phyloP scores from a whole-genome alignment of 2,888 invertebrate genomes.

The Drosophila histrio region DNA sequence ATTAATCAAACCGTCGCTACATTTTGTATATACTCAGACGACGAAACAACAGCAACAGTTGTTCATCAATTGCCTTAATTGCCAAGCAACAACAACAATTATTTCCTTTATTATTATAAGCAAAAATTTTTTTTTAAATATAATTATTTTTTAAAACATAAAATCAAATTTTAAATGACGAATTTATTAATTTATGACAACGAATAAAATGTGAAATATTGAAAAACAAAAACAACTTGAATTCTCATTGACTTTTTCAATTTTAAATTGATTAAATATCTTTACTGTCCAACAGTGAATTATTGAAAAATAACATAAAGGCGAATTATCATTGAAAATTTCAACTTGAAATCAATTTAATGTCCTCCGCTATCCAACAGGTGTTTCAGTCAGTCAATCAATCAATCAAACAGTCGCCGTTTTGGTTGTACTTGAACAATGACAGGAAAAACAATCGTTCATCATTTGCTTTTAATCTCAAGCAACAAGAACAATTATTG shows the following conservation, averaged over 20 bases:
- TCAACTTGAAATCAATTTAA: too few relatives aligned
- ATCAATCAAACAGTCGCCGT: too few relatives aligned
- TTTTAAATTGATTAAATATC: not conserved
- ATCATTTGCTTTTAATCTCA: too few relatives aligned
- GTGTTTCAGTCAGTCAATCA: too few relatives aligned
- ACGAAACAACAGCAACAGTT: constrained; percentile 6
- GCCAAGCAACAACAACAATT: constrained; percentile 13
- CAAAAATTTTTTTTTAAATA: constrained; percentile 21
- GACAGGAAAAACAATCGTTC: too few relatives aligned
- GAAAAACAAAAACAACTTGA: not conserved
- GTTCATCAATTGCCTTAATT: constrained; percentile 4
- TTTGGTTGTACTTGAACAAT: too few relatives aligned
- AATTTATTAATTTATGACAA: constrained; percentile 28
- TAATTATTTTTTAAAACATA: not conserved
- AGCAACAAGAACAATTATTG: too few relatives aligned
- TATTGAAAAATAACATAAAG: too few relatives aligned
- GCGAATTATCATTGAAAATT: too few relatives aligned
- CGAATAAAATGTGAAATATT: constrained; percentile 15
- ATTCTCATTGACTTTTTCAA: not conserved
- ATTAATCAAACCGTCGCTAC: constrained; percentile 7
- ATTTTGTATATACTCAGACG: constrained; percentile 30
- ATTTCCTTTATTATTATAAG: constrained; percentile 23
- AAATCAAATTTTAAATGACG: constrained; percentile 43
- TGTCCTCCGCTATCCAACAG: too few relatives aligned
- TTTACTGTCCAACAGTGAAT: too few relatives aligned